Evolutionary conservation across 2,888 invertebrate species (phyloP).

Genomic region (Diaprepes abbreviatus): DNA sequence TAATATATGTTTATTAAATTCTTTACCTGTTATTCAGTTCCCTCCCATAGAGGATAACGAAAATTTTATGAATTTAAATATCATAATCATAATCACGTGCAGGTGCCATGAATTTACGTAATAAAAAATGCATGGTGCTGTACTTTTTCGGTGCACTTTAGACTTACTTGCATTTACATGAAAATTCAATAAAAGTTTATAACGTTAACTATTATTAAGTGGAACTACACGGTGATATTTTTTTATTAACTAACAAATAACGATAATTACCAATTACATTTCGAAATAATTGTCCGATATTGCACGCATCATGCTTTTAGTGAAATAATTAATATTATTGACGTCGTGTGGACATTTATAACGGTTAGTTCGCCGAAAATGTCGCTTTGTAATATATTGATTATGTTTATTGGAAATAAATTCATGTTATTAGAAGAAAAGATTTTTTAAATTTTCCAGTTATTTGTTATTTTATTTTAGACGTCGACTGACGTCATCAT

Average conservation of each 20-base stretch:
- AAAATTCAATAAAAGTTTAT: constrained; percentile 50
- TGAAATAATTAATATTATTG: constrained; percentile 26
- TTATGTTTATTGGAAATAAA: not conserved
- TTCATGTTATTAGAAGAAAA: no score
- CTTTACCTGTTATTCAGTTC: no score
- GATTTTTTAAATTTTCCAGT: no score
- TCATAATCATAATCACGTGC: constrained; percentile 16
- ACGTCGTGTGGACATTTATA: constrained; percentile 4
- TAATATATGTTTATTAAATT: no score
- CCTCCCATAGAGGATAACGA: no score
- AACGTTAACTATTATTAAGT: constrained; percentile 27
- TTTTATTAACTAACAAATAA: constrained; percentile 35
- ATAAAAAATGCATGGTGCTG: constrained; percentile 30
- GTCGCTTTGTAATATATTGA: not conserved
- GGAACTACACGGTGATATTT: constrained; percentile 23
- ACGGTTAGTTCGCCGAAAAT: not conserved
- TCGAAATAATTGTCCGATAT: constrained; percentile 31
- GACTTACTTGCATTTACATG: constrained; percentile 54
- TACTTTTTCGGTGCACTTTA: constrained; percentile 54
- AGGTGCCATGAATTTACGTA: constrained; percentile 28
- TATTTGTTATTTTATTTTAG: no score
- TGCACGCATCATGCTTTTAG: constrained; percentile 22
- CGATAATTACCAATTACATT: constrained; percentile 34
- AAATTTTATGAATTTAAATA: not conserved
- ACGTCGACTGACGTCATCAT: no score